A percentile compares a stretch with the other conserved stretches of the same genome.
Conservation (phyloP, 2,113 vertebrate genomes). For the Scopus umbretta region DNA sequence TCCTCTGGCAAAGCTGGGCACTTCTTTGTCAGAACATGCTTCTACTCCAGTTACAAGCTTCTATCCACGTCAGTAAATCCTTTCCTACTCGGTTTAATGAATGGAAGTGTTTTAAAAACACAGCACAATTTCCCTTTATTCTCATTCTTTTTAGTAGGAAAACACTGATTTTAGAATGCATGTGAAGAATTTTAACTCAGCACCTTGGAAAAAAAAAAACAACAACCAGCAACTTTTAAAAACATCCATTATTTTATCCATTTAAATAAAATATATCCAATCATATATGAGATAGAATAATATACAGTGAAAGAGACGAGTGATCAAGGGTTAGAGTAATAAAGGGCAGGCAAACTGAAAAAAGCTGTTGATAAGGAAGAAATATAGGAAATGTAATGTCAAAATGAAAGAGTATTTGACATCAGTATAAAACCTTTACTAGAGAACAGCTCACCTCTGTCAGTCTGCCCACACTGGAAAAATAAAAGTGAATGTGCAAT, state of each 20-base stretch:
- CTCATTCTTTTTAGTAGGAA: not conserved
- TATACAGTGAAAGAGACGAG: not conserved
- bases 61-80: not conserved
- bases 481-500: not conserved
- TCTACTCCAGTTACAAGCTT: not conserved
- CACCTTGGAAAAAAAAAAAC: not conserved
- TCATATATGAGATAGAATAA: not conserved
- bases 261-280: not conserved
- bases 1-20: not conserved
- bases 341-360: not conserved
- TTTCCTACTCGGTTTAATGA: not conserved
- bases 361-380: not conserved
- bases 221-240: not conserved
- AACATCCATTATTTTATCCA: not conserved
- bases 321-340: not conserved
- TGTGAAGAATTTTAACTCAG: not conserved
- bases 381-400: not conserved
- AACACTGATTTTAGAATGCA: not conserved
- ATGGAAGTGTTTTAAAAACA: not conserved
- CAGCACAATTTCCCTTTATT: not conserved
- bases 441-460: not conserved
- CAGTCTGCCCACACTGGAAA: not conserved
- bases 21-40: not conserved
- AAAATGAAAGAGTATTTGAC: constrained; percentile 12
- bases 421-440: not conserved